phyloP scores from a whole-genome alignment of 2,797 vertebrate species.

The Alouatta caraya region DNA sequence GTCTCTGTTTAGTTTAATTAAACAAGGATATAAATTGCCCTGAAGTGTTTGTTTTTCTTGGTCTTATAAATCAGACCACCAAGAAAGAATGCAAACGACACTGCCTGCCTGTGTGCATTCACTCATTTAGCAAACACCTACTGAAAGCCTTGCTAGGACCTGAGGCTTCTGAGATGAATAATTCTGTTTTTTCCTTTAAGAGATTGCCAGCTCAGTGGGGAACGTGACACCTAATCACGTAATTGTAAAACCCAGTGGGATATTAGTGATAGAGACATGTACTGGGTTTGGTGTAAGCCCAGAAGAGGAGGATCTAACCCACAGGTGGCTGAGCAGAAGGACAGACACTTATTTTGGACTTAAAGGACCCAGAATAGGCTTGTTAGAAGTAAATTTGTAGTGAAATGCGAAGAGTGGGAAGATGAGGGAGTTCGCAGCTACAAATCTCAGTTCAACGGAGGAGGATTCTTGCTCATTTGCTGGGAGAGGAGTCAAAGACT shows the following conservation, averaged over 20 bases:
- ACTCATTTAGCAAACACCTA: neutral
- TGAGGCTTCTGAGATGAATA: neutral
- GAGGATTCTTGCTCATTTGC: neutral
- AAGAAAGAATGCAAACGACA: neutral
- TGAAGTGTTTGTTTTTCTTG: slow-evolving; percentile 15
- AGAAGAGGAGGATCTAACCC: neutral
- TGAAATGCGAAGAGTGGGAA: neutral
- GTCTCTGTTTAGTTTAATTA: slow-evolving; percentile 50
- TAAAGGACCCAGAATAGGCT: neutral
- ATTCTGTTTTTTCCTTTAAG: neutral
- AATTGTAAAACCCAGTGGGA: neutral
- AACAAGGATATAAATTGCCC: neutral
- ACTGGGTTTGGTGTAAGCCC: neutral
- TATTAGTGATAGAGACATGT: neutral
- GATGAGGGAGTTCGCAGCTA: neutral
- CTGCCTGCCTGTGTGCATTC: neutral
- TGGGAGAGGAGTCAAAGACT: neutral
- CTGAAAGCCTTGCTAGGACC: neutral
- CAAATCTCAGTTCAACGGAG: neutral
- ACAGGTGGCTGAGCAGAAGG: neutral
- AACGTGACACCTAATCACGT: neutral
- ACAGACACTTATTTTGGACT: neutral
- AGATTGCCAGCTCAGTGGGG: neutral
- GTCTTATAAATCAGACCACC: slow-evolving; percentile 14
- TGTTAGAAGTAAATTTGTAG: neutral